Percentiles rank a stretch among this genome's conserved stretches.
These are phyloP conservation scores for Ramazzottius varieornatus DNA, from an alignment of 2,888 invertebrate species.

Conservation along the genomic window DNA sequence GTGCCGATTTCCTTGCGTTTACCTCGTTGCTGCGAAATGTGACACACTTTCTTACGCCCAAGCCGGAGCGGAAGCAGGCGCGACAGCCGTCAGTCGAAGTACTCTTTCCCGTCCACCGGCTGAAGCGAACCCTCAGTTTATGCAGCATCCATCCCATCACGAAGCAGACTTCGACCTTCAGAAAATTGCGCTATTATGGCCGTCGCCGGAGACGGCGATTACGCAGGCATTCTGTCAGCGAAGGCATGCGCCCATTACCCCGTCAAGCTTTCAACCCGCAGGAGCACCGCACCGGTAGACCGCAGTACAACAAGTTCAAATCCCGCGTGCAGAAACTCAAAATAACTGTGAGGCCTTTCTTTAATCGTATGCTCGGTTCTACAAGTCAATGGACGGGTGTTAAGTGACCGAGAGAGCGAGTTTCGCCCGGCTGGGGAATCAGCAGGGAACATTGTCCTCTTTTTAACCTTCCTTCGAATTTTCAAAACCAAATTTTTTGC, in stretches of 20 bases:
- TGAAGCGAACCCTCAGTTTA: neutral
- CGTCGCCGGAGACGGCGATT: neutral
- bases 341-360: neutral
- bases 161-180: neutral
- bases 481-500: no score
- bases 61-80: constrained; percentile 4
- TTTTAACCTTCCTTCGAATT: no score
- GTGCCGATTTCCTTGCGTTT: neutral
- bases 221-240: neutral
- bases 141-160: neutral
- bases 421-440: no score
- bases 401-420: no score
- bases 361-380: no score
- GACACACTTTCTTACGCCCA: neutral
- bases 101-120: neutral
- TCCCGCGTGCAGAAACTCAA: neutral
- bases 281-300: neutral
- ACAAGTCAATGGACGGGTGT: no score
- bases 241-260: neutral
- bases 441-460: no score
- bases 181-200: no score
- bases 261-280: neutral
- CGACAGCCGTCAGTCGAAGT: neutral
- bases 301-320: neutral
- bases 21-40: neutral